Conservation (phyloP, 2,113 vertebrate genomes). For the Apeltes quadracus region DNA sequence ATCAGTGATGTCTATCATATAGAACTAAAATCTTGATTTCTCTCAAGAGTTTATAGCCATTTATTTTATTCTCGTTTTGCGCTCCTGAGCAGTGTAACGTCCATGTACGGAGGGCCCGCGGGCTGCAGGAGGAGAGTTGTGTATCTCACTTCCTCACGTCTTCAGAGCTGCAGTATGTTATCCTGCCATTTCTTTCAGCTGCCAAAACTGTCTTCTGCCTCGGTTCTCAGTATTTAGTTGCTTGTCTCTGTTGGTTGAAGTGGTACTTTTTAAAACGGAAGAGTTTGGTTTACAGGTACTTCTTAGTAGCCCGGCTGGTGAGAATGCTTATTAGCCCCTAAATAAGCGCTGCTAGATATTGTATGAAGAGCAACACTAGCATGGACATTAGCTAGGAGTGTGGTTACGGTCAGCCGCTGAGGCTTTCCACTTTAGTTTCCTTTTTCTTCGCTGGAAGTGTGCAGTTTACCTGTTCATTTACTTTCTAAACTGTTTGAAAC, state of each 20-base stretch:
- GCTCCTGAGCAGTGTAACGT: slow-evolving; percentile 89
- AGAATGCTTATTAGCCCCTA: slow-evolving; percentile 83
- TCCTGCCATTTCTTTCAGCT: slow-evolving; percentile 82
- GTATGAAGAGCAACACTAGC: slow-evolving; percentile 82
- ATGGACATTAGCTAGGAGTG: slow-evolving; percentile 74
- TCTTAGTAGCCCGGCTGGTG: slow-evolving; percentile 79
- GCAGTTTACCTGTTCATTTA: slow-evolving; percentile 33
- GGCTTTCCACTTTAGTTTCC: slow-evolving; percentile 43
- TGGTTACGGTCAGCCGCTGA: slow-evolving; percentile 80
- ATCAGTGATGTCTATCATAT: slow-evolving; percentile 99
- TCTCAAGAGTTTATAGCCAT: slow-evolving; percentile 97
- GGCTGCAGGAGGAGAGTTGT: slow-evolving; percentile 90
- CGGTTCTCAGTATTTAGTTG: slow-evolving; percentile 54
- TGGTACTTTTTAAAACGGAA: slow-evolving; percentile 80
- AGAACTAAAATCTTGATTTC: slow-evolving; percentile 99
- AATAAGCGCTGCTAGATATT: slow-evolving; percentile 77
- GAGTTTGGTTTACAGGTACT: slow-evolving; percentile 96
- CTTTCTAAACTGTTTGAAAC: slow-evolving; percentile 44
- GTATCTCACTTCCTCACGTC: slow-evolving; percentile 74
- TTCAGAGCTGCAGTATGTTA: slow-evolving; percentile 83
- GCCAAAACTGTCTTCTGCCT: slow-evolving; percentile 76
- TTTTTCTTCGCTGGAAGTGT: slow-evolving; percentile 76
- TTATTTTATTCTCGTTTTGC: slow-evolving; percentile 85
- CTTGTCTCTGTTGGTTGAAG: slow-evolving; percentile 68
- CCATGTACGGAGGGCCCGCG: slow-evolving; percentile 87